A percentile compares a stretch with the other conserved stretches of the same genome.
phyloP scores from a whole-genome alignment of 2,113 vertebrate genomes.

The Zosterops hypoxanthus region DNA sequence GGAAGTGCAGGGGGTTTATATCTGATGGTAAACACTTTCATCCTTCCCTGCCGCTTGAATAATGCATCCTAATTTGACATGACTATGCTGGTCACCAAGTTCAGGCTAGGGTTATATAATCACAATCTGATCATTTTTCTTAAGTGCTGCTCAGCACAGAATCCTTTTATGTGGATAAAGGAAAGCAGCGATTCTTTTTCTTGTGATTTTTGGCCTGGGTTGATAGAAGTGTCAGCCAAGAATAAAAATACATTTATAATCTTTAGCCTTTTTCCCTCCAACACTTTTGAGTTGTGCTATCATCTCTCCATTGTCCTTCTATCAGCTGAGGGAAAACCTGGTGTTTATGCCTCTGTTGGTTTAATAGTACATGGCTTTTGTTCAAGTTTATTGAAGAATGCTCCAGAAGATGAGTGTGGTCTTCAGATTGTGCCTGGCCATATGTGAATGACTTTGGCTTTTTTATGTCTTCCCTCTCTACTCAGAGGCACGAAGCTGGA shows the following conservation, averaged over 20 bases:
- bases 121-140: constrained; percentile 61
- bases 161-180: constrained; percentile 60
- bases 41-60: constrained; percentile 56
- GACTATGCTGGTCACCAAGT: constrained; percentile 57
- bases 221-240: constrained; percentile 37
- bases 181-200: constrained; percentile 61
- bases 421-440: not conserved
- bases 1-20: constrained; percentile 15
- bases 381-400: constrained; percentile 15
- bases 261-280: constrained; percentile 30
- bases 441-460: not conserved
- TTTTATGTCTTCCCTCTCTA: not conserved
- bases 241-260: constrained; percentile 66
- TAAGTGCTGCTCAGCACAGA: constrained; percentile 37
- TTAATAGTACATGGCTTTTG: constrained; percentile 28
- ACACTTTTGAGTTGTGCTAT: constrained; percentile 21
- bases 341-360: constrained; percentile 15
- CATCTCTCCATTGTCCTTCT: constrained; percentile 45
- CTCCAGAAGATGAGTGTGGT: constrained; percentile 13
- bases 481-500: not conserved
- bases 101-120: constrained; percentile 62
- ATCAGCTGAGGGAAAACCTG: constrained; percentile 28
- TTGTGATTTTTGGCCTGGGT: constrained; percentile 61
- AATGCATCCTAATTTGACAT: constrained; percentile 64
- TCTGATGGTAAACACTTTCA: constrained; percentile 58